Evolutionary conservation across 2,797 vertebrate species (phyloP).

Genomic region (Myripristis jacobus): DNA sequence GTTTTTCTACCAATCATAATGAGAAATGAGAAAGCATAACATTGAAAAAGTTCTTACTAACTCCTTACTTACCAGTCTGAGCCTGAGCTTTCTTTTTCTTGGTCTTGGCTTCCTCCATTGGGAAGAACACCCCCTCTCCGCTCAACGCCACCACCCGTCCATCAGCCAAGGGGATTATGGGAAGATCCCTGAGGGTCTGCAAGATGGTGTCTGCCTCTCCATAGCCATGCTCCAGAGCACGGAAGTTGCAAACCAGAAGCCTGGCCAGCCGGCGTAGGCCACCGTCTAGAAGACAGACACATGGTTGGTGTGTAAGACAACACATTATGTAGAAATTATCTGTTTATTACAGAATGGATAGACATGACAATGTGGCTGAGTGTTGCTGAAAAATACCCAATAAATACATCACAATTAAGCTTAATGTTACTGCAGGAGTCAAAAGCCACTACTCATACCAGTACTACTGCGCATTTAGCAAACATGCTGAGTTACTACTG

Average conservation of each 20-base stretch:
- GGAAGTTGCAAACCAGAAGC: conserved; percentile 85
- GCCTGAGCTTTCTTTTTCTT: conserved; percentile 60
- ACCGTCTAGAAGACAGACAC: conserved; percentile 59
- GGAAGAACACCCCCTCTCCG: conserved; percentile 82
- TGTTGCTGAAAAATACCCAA: too few species aligned
- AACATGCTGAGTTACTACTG: too few species aligned
- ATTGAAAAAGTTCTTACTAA: neutral
- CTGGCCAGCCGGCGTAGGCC: conserved; percentile 78
- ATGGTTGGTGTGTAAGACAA: neutral
- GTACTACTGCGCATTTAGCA: too few species aligned
- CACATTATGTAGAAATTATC: neutral
- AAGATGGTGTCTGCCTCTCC: conserved; percentile 77
- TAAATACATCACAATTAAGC: too few species aligned
- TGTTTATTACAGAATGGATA: neutral
- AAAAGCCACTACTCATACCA: too few species aligned
- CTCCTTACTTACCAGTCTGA: conserved; percentile 58
- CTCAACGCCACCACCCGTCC: conserved; percentile 80
- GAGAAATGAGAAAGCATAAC: neutral
- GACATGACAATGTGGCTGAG: neutral
- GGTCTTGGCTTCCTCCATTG: conserved; percentile 72
- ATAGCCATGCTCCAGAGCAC: conserved; percentile 84
- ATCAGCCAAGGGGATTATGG: conserved; percentile 85
- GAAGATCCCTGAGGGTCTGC: conserved; percentile 78
- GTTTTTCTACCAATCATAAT: neutral
- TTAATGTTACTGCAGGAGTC: too few species aligned